Percentiles rank a stretch among this genome's conserved stretches.
Conservation (phyloP, 2,113 vertebrate genomes). For the Cercocebus atys region DNA sequence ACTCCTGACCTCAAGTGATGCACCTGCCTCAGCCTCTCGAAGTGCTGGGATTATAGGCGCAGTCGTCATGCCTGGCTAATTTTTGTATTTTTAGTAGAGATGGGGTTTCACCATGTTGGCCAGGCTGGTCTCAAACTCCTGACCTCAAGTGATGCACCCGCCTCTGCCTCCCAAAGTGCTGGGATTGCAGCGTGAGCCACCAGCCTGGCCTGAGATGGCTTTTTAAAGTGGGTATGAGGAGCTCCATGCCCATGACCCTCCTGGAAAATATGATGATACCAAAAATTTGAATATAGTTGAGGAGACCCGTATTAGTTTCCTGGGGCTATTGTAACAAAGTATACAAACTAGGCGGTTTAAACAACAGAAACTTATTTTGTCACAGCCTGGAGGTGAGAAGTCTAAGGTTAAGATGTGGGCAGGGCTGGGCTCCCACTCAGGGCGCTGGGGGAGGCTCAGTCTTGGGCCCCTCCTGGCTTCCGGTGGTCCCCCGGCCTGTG, state of each 20-base stretch:
- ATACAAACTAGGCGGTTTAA: rapidly evolving
- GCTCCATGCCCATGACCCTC: background rate
- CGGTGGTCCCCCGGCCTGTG: rapidly evolving
- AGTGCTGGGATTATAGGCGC: background rate
- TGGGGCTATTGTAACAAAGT: rapidly evolving
- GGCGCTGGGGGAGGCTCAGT: background rate
- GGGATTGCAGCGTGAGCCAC: background rate
- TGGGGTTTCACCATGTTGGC: too few relatives aligned
- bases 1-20: background rate
- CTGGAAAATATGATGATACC: too few relatives aligned
- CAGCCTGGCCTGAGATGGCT: background rate
- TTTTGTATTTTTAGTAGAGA: too few relatives aligned
- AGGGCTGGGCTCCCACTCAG: background rate
- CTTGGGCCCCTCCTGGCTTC: too few relatives aligned
- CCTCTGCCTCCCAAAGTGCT: background rate
- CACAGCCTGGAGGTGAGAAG: background rate
- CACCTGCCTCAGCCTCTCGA: background rate
- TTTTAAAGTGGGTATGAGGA: background rate
- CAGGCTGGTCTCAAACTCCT: too few relatives aligned
- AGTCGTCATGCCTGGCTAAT: too few relatives aligned
- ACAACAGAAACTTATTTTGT: background rate
- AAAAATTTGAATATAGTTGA: background rate
- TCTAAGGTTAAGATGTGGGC: background rate
- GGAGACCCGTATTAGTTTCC: background rate
- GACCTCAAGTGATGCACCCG: background rate